Base-by-base conservation (phyloP, 2,888 invertebrate genomes). In the Sialis lutaria region DNA sequence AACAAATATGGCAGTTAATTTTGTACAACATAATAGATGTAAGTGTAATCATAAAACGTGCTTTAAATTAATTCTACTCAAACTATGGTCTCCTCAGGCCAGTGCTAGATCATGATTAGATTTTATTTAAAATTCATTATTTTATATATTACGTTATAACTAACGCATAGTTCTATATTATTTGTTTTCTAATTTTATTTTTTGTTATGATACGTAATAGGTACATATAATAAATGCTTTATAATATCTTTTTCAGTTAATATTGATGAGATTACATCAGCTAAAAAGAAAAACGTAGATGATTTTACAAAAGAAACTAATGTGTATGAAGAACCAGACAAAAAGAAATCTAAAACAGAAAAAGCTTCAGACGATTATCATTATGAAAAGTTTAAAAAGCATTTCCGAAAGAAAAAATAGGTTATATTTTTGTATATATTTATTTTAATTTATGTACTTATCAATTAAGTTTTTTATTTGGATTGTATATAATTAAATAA, bases 1-100 rank as follows among this genome's bases (percentile, higher is more conserved):
- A 0, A 91, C 91, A 10, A 96, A 97, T 62, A 91, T 96, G 86
- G 95, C 96, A 8, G 95, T 95, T 1, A 96, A 96, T 68, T 97
- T 96, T 72, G 91, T 92, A 35, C 95, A 96, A 58, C 95, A 96
- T 61, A 93, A 93, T 65, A 75, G 93, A 74, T 95, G 87, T 87
- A 70, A 74, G 77, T 67, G 42, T 45, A 40, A n/a, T 46, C 44
- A 6, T 22, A 22, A 22, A 22, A 22, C 4, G 10, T 10, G 34
- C 30, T 35, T 37, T 41, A 46, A 34, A 13, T 6, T 6, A 34
- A 35, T 22, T 45, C 22, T 33, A 31, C 6, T 30, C 10, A 41
- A 41, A 13, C 8, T 10, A 33, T 42, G 42, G 12, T 13, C 37
- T 37, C 12, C 22, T 34, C 30, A 8, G 46, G 45, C 33, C 33